Conservation (phyloP, 2,888 invertebrate species). For the Eremobia ochroleuca region DNA sequence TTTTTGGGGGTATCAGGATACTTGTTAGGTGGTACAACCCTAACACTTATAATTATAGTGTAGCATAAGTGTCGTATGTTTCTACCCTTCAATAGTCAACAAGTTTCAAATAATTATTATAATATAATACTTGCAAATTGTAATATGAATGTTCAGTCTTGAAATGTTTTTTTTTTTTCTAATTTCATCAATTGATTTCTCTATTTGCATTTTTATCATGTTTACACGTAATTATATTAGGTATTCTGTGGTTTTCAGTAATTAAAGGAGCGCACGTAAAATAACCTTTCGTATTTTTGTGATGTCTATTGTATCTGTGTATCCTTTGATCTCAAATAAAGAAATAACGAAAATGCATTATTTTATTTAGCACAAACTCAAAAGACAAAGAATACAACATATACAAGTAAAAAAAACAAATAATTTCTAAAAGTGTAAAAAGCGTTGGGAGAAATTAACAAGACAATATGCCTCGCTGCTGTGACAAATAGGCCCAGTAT, state of each 20-base stretch:
- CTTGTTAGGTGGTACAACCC: too few relatives aligned
- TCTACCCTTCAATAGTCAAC: too few relatives aligned
- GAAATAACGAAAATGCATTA: background rate
- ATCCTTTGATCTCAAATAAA: background rate
- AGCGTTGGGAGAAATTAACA: background rate
- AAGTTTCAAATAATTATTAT: background rate
- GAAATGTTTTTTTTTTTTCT: background rate
- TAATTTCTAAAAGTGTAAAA: background rate
- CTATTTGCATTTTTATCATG: background rate
- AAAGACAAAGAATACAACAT: background rate
- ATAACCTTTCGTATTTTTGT: too few relatives aligned
- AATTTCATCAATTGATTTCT: background rate
- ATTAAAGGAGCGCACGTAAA: too few relatives aligned
- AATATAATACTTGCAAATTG: too few relatives aligned
- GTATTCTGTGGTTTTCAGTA: too few relatives aligned
- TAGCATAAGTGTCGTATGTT: too few relatives aligned
- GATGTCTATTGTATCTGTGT: background rate
- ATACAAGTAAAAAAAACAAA: background rate
- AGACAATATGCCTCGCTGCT: background rate
- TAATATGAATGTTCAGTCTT: background rate
- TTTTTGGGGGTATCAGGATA: too few relatives aligned
- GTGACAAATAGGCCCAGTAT: background rate
- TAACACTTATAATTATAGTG: too few relatives aligned
- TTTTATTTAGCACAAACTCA: background rate
- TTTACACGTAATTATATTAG: too few relatives aligned